A percentile compares a stretch with the other conserved stretches of the same genome.
These are phyloP conservation scores for Pseudomugil gertrudae DNA, from an alignment of 2,797 vertebrate species.

Conservation along the genomic window DNA sequence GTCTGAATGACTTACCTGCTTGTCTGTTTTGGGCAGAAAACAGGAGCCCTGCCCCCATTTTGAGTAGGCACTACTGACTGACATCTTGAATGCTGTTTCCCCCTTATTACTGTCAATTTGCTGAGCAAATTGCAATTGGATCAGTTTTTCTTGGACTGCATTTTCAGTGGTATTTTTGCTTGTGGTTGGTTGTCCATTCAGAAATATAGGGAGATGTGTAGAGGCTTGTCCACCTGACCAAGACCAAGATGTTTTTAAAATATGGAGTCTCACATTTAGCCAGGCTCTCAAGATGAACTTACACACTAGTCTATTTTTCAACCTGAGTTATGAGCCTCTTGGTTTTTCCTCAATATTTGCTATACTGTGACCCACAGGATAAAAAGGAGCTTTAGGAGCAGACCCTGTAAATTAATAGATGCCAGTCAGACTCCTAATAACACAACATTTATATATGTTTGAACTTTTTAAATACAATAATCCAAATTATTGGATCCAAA, in stretches of 20 bases:
- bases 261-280: slow-evolving; percentile 62
- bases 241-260: slow-evolving; percentile 76
- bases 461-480: slow-evolving; percentile 19
- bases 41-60: slow-evolving; percentile 70
- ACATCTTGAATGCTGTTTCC: slow-evolving; percentile 80
- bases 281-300: slow-evolving; percentile 54
- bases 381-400: slow-evolving; percentile 29
- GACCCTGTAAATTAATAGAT: slow-evolving; percentile 17
- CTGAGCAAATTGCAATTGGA: slow-evolving; percentile 83
- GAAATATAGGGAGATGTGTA: slow-evolving; percentile 73
- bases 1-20: slow-evolving; percentile 84
- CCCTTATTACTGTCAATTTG: slow-evolving; percentile 85
- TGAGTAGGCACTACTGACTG: slow-evolving; percentile 78
- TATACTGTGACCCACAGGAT: slow-evolving; percentile 31
- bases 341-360: slow-evolving; percentile 47
- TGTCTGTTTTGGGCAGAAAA: slow-evolving; percentile 78
- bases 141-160: slow-evolving; percentile 83
- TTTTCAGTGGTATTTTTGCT: slow-evolving; percentile 75
- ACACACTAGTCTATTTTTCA: slow-evolving; percentile 69
- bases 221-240: slow-evolving; percentile 76
- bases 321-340: slow-evolving; percentile 41
- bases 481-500: too few relatives aligned
- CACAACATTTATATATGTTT: slow-evolving; percentile 26
- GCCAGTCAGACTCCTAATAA: slow-evolving; percentile 1
- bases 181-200: slow-evolving; percentile 78